phyloP scores from a whole-genome alignment of 2,888 invertebrate species.

The Stegana nigrithorax region DNA sequence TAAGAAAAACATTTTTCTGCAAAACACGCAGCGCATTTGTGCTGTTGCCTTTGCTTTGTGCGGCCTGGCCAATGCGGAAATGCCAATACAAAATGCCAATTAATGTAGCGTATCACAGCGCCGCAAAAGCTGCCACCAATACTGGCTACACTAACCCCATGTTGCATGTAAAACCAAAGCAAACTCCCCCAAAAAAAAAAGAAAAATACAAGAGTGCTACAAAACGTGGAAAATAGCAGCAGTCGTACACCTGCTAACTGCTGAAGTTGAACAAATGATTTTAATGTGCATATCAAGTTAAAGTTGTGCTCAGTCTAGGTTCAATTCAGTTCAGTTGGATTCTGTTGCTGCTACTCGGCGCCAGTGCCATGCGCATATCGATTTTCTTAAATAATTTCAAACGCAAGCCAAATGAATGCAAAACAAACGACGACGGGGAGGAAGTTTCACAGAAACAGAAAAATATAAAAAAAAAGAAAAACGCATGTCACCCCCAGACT shows the following conservation, averaged over 20 bases:
- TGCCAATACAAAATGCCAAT: slow-evolving; percentile 55
- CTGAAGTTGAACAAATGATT: background rate
- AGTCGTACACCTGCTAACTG: slow-evolving; percentile 1
- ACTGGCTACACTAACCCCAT: too few relatives aligned
- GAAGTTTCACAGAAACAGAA: background rate
- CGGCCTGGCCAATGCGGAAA: slow-evolving; percentile 31
- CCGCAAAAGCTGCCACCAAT: background rate
- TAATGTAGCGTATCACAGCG: slow-evolving; percentile 47
- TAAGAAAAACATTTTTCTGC: background rate
- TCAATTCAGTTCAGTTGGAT: background rate
- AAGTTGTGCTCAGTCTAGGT: background rate
- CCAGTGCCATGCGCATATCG: too few relatives aligned
- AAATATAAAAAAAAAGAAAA: too few relatives aligned
- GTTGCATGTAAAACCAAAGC: too few relatives aligned
- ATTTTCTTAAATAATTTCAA: background rate
- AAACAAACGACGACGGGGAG: background rate
- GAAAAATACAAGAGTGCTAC: background rate
- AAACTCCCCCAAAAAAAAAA: background rate
- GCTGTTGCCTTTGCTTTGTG: slow-evolving; percentile 23
- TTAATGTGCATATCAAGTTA: slow-evolving; percentile 7
- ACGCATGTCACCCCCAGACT: background rate
- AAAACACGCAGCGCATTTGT: background rate
- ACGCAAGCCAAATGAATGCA: too few relatives aligned
- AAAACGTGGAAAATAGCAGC: too few relatives aligned
- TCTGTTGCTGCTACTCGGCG: background rate